phyloP scores from a whole-genome alignment of 2,797 vertebrate species.

The Ficedula albicollis region DNA sequence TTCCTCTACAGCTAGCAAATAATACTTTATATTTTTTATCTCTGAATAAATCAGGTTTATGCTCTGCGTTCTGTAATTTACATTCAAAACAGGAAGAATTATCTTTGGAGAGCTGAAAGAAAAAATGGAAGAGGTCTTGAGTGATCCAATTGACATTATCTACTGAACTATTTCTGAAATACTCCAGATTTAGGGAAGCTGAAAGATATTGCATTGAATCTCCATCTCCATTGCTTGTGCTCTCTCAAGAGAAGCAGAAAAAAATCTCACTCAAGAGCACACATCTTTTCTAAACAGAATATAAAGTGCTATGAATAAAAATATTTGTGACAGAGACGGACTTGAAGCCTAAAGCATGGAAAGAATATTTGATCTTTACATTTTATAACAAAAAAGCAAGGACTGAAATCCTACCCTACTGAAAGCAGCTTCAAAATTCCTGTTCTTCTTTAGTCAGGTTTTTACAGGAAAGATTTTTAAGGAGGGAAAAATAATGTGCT shows the following conservation, averaged over 20 bases:
- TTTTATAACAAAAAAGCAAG: neutral
- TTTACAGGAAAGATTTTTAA: neutral
- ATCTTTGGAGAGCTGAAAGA: neutral
- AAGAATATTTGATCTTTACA: neutral
- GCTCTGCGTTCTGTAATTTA: neutral
- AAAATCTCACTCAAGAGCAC: neutral
- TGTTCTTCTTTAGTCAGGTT: neutral
- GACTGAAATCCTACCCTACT: neutral
- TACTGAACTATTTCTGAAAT: neutral
- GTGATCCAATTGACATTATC: neutral
- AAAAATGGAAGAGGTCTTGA: neutral
- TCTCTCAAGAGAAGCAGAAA: neutral
- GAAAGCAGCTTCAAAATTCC: neutral
- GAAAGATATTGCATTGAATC: neutral
- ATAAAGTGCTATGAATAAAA: neutral
- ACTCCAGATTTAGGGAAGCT: neutral
- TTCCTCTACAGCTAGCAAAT: neutral
- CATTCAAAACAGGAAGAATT: neutral
- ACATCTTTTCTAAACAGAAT: neutral
- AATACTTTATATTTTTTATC: neutral
- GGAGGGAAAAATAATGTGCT: neutral
- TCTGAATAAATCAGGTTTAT: neutral
- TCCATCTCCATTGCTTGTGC: neutral
- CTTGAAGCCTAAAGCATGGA: neutral
- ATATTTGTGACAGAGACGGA: neutral